Base-by-base conservation (phyloP, 2,797 vertebrate genomes). In the Spinus pinus region DNA sequence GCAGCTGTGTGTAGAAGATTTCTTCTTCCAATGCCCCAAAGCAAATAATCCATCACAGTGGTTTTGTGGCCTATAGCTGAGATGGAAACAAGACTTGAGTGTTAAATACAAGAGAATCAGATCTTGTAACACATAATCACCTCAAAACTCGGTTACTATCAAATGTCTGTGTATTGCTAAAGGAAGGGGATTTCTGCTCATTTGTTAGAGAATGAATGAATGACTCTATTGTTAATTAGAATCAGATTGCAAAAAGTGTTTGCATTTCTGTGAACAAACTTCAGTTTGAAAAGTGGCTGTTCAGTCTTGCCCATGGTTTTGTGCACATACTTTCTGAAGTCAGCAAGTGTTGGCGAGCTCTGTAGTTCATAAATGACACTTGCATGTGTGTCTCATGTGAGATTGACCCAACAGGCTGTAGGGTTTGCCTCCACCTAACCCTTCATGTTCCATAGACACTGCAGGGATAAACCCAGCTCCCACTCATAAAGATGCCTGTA, bases 281-380 rank as follows among this genome's bases (percentile, higher is more conserved):
- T 94, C 31, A 64, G 23, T 91, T 83, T 91, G 82, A 66, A 49
- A 91, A 91, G 80, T 75, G 66, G 70, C 85, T 96, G 95, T 93
- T 95, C 85, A 60, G 89, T 96, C 94, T 97, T 97, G 95, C 91
- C 91, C 93, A 92, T 6, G 14, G 62, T 91, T 93, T 70, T 94
- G 62, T 39, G 75, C 72, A 90, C 89, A 87, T 93, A 93, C 74
- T 96, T 97, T 97, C 86, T 94, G 95, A 96, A 95, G 88, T 90
- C 82, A 90, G 94, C 97, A 84, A 97, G 96, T 95, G 93, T 93
- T 93, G 79, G 82, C 94, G 72, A 97, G 97, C 93, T 50, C 71
- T 65, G 67, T 11, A 67, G 70, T 65, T 50, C 88, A 88, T 95
- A 88, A 96, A 86, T 87, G 75, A 95, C 93, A 91, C 35, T 25